These are phyloP conservation scores for Meloidogyne hapla DNA, from an alignment of 1,140 invertebrate genomes.

Conservation along the genomic window DNA sequence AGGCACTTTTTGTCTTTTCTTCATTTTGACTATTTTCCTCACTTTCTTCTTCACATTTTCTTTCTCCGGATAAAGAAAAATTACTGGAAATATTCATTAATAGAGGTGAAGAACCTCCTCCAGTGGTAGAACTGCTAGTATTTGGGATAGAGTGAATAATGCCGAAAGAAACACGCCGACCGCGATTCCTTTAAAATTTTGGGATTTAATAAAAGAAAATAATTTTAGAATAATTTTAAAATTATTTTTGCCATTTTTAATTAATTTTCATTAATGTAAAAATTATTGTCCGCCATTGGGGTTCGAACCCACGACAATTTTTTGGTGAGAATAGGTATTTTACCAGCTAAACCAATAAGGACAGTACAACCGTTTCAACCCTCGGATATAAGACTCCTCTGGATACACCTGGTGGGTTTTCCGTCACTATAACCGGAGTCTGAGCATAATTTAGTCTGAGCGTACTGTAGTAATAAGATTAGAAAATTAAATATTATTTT, in stretches of 20 bases:
- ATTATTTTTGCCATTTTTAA: not conserved
- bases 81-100: conserved; percentile 7
- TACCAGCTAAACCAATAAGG: not conserved
- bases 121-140: not conserved
- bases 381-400: too few species aligned
- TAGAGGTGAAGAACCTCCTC: conserved; percentile 8
- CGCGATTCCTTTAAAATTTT: conserved; percentile 42
- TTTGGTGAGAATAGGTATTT: too few species aligned
- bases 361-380: too few species aligned
- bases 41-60: conserved; percentile 24
- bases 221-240: too few species aligned
- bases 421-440: too few species aligned
- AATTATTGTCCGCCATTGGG: too few species aligned
- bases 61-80: not conserved
- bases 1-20: not conserved
- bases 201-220: not conserved
- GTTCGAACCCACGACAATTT: too few species aligned
- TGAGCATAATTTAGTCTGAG: too few species aligned
- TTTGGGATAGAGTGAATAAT: conserved; percentile 49
- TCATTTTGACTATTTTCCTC: conserved; percentile 14
- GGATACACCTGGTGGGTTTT: too few species aligned
- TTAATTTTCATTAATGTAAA: too few species aligned
- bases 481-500: too few species aligned
- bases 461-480: too few species aligned
- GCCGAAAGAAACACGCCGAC: conserved; percentile 51